A percentile compares a stretch with the other conserved stretches of the same genome.
phyloP scores from a whole-genome alignment of 23 tunicate genomes.

The Trididemnum miniatum region DNA sequence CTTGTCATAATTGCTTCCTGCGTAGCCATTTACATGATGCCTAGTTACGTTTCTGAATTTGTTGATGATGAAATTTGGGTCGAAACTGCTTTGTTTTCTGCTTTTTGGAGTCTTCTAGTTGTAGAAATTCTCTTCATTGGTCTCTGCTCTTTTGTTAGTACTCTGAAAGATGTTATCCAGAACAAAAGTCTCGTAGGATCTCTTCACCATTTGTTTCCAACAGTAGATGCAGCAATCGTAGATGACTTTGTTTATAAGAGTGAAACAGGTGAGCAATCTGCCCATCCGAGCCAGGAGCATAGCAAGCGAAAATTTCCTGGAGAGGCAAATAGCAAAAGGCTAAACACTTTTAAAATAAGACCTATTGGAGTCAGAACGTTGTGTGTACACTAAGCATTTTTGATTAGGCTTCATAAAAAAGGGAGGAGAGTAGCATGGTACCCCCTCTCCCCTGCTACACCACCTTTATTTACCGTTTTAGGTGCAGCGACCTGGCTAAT shows the following conservation, averaged over 20 bases:
- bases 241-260: slow-evolving; percentile 48
- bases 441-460: too few species aligned
- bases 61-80: slow-evolving; percentile 50
- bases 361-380: too few species aligned
- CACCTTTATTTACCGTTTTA: too few species aligned
- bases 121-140: slow-evolving; percentile 38
- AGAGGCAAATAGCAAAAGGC: too few species aligned
- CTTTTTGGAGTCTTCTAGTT: slow-evolving; percentile 47
- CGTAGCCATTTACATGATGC: slow-evolving; percentile 28
- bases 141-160: slow-evolving; percentile 20
- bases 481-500: too few species aligned
- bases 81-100: slow-evolving; percentile 46
- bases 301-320: too few species aligned
- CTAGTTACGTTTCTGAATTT: slow-evolving; percentile 2
- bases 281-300: too few species aligned
- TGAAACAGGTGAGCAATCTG: slow-evolving; percentile 18
- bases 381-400: too few species aligned
- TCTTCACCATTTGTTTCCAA: slow-evolving; percentile 31
- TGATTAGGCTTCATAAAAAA: too few species aligned
- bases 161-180: slow-evolving; percentile 14
- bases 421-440: too few species aligned
- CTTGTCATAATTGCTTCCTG: not conserved
- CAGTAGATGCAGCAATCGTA: slow-evolving; percentile 51
- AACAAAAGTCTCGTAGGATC: not conserved
- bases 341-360: too few species aligned